Evolutionary conservation across 2,797 vertebrate genomes (phyloP).

Genomic region (Phataginus tetradactyla): DNA sequence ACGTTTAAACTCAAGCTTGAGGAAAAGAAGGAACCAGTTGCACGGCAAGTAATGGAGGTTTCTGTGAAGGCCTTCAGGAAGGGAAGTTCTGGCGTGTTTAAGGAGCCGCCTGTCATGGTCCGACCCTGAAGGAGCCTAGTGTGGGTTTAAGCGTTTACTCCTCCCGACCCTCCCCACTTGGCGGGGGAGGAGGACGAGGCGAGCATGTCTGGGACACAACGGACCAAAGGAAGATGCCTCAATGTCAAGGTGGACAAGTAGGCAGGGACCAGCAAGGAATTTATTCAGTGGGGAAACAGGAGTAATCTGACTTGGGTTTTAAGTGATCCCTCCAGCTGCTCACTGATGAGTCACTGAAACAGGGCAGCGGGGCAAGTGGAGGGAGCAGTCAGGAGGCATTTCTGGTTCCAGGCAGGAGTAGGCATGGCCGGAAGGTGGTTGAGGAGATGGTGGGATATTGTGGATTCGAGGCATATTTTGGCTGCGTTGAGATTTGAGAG

Average conservation of each 20-base stretch:
- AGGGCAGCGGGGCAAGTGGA: not conserved
- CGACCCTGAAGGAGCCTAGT: not conserved
- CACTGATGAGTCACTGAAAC: not conserved
- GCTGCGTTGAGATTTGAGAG: not conserved
- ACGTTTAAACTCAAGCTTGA: constrained; percentile 40
- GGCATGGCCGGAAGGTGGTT: not conserved
- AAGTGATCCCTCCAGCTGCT: not conserved
- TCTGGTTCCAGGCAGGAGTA: not conserved
- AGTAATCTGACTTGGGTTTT: not conserved
- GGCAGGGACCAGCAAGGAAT: not conserved
- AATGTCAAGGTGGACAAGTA: not conserved
- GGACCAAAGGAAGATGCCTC: not conserved
- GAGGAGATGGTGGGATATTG: not conserved
- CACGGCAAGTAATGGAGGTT: not conserved
- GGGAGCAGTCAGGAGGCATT: not conserved
- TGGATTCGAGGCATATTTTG: not conserved
- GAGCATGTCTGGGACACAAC: not conserved
- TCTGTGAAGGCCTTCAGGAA: constrained; percentile 24
- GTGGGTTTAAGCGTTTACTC: not conserved
- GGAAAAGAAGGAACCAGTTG: not conserved
- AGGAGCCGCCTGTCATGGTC: not conserved
- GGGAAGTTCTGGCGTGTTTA: constrained; percentile 15
- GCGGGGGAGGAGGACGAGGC: not conserved
- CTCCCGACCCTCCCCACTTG: not conserved
- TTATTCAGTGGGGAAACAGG: not conserved